These are phyloP conservation scores for Gambusia yucatana DNA, from an alignment of 2,797 vertebrate species.

Conservation along the genomic window DNA sequence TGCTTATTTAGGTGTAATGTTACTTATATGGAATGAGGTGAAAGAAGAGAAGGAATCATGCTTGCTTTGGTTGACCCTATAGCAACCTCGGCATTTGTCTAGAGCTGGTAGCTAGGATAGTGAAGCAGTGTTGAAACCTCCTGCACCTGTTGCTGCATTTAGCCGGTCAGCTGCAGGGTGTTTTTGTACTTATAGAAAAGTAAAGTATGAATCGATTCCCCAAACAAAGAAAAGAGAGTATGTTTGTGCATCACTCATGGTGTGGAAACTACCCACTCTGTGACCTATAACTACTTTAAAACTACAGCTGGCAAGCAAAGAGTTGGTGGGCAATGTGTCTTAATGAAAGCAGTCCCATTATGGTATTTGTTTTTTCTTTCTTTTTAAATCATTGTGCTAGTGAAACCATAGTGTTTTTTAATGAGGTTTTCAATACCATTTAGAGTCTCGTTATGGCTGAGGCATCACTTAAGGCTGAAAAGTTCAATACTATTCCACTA, in stretches of 20 bases:
- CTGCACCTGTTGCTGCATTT: neutral
- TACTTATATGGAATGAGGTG: conserved; percentile 22
- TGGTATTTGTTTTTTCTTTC: neutral
- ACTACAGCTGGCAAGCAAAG: neutral
- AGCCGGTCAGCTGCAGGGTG: neutral
- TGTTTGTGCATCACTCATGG: neutral
- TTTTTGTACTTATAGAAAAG: neutral
- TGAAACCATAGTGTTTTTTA: neutral
- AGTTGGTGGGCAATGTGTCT: neutral
- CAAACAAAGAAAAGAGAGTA: too few relatives aligned
- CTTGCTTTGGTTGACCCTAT: conserved; percentile 16
- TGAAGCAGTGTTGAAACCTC: neutral
- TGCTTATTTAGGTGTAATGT: conserved; percentile 22
- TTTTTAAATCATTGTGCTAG: neutral
- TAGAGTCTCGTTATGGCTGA: neutral
- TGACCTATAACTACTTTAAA: neutral
- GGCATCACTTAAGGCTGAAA: conserved; percentile 6
- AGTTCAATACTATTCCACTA: conserved; percentile 22
- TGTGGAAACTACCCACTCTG: neutral
- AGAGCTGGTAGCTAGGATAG: neutral
- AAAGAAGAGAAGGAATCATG: conserved; percentile 33
- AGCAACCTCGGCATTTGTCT: neutral
- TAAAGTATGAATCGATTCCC: too few relatives aligned
- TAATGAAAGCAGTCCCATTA: neutral
- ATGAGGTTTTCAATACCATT: neutral